Evolutionary conservation across 1,140 invertebrate genomes (phyloP), one percentile per base, ranked within the genome.

Genomic region (Apolygus lucorum): DNA sequence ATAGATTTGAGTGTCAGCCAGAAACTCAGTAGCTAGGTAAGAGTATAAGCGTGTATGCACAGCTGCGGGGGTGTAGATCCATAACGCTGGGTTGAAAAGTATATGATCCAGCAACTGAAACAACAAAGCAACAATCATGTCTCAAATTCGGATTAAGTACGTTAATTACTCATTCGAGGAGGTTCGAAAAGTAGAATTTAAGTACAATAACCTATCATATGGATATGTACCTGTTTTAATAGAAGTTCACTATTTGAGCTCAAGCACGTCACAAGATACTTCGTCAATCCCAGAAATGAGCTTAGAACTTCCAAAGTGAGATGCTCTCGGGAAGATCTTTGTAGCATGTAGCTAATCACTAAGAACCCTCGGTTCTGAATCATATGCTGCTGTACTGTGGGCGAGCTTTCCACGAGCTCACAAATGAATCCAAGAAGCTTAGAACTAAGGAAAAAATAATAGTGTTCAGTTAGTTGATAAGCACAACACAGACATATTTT

Each of bases 341-440:
- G 94, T 70, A 99, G 84, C 85, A 98, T 92, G 78, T 95, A 95
- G 73, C 95, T 96, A 78, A 99, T 98, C 54, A 99, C 95, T 72
- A 99, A 85, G 81, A 99, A 99, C 52, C 96, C 96, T 75, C 95
- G 84, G 77, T 95, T 97, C 81, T 98, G 96, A 78, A 98, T 91
- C 90, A 99, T 95, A 77, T 99, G 97, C 78, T 99, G 96, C 78
- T 99, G 97, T 69, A 99, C 95, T 17, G 93, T 98, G 76, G 92
- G 88, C 72, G 96, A 99, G 63, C 91, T 95, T 78, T 98, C 94
- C 68, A 99, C 90, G 75, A 99, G 83, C 76, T 98, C 95, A 81
- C 95, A 97, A 73, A 99, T 93, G 80, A 99, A 96, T 69, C 93
- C 92, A 76, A 99, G 86, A 54, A 99, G 84, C 79, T 95, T 98